Evolutionary conservation across 2,113 vertebrate species (phyloP).

Genomic region (Pygoscelis antarcticus): DNA sequence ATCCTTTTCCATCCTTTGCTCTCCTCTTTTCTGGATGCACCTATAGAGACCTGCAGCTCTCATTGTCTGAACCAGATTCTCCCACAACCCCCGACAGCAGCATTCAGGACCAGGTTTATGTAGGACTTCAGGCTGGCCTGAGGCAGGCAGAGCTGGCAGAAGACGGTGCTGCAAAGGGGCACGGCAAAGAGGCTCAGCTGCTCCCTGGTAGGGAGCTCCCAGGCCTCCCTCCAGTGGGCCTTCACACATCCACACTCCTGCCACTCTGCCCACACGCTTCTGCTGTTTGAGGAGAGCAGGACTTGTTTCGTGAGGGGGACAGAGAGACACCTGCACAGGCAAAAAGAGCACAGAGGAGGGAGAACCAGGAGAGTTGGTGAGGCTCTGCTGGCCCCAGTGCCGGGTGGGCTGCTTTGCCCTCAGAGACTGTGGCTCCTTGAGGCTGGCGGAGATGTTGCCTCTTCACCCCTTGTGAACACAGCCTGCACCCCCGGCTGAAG

Average conservation of each 20-base stretch:
- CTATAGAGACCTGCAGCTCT: not conserved
- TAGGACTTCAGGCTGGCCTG: not conserved
- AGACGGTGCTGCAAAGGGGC: not conserved
- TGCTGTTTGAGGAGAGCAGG: not conserved
- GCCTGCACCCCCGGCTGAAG: not conserved
- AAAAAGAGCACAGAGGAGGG: not conserved
- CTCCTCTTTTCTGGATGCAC: not conserved
- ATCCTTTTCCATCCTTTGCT: not conserved
- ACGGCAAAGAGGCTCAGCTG: rapidly evolving
- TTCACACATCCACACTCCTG: rapidly evolving
- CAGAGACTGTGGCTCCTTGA: not conserved
- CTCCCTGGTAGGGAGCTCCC: not conserved
- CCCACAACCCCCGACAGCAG: not conserved
- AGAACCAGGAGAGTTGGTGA: not conserved
- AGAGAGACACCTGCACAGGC: not conserved
- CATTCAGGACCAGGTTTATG: not conserved
- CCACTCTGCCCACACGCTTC: not conserved
- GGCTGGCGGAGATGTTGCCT: not conserved
- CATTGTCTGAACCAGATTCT: not conserved
- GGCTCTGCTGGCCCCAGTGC: not conserved
- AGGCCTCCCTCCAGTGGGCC: not conserved
- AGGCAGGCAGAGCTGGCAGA: not conserved
- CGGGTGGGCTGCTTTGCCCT: not conserved
- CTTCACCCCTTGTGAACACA: not conserved
- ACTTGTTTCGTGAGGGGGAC: not conserved